A percentile compares a stretch with the other conserved stretches of the same genome.
Conservation (phyloP, 2,113 vertebrate genomes). For the Tylochromis polylepis region DNA sequence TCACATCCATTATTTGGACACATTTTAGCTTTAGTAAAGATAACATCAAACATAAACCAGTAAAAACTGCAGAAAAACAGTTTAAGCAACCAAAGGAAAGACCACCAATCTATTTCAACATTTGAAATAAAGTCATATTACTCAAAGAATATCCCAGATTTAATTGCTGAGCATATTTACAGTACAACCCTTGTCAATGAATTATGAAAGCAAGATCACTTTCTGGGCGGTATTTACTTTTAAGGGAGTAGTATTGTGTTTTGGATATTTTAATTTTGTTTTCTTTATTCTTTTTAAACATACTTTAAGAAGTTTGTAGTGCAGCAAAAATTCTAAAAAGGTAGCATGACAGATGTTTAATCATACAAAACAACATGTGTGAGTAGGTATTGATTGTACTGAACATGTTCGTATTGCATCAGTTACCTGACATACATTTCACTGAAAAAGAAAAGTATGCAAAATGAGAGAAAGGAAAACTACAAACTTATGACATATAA, state of each 20-base stretch:
- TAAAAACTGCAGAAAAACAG: too few relatives aligned
- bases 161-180: background rate
- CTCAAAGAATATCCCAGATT: background rate
- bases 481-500: background rate
- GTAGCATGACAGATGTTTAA: background rate
- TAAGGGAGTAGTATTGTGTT: background rate
- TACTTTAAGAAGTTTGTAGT: background rate
- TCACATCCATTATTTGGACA: too few relatives aligned
- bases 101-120: background rate
- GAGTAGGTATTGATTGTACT: fast-evolving
- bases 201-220: background rate
- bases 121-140: background rate
- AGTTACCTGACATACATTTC: background rate
- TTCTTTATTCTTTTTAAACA: background rate
- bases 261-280: background rate
- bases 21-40: too few relatives aligned
- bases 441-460: background rate
- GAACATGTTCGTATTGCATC: background rate
- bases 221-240: background rate
- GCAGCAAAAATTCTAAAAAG: background rate
- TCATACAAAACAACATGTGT: background rate
- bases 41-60: too few relatives aligned
- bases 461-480: background rate
- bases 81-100: too few relatives aligned
- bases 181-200: background rate